phyloP scores from a whole-genome alignment of 2,113 vertebrate genomes.

The Hymenochirus boettgeri region DNA sequence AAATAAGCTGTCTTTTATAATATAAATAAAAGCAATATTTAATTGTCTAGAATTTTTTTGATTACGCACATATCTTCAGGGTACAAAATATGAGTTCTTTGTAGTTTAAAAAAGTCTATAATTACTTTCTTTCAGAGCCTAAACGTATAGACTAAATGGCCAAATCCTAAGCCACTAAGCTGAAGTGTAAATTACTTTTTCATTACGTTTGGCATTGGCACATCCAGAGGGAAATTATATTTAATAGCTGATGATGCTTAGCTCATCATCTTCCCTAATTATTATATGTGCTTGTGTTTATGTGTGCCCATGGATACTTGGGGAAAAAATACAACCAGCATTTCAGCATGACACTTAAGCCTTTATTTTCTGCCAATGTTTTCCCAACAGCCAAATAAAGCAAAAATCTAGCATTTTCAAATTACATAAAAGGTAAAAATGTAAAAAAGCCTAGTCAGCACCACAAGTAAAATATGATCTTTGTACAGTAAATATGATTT shows the following conservation, averaged over 20 bases:
- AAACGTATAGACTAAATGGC: constrained; percentile 4
- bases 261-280: constrained; percentile 16
- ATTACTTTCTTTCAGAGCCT: too few relatives aligned
- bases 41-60: too few relatives aligned
- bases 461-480: too few relatives aligned
- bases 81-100: too few relatives aligned
- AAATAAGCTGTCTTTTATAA: too few relatives aligned
- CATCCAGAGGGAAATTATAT: constrained; percentile 7
- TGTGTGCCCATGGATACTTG: constrained; percentile 1
- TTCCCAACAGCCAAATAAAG: neutral
- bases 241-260: constrained; percentile 25
- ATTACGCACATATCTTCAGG: too few relatives aligned
- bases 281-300: neutral
- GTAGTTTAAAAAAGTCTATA: too few relatives aligned
- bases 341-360: neutral
- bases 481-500: too few relatives aligned
- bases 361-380: neutral
- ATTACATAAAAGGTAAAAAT: neutral
- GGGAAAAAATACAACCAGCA: neutral
- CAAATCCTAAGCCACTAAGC: constrained; percentile 24
- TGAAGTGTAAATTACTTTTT: constrained; percentile 24
- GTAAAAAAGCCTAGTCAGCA: neutral
- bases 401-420: neutral
- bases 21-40: too few relatives aligned
- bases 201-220: constrained; percentile 17